phyloP scores from a whole-genome alignment of 2,797 vertebrate genomes.

The Monodelphis domestica region DNA sequence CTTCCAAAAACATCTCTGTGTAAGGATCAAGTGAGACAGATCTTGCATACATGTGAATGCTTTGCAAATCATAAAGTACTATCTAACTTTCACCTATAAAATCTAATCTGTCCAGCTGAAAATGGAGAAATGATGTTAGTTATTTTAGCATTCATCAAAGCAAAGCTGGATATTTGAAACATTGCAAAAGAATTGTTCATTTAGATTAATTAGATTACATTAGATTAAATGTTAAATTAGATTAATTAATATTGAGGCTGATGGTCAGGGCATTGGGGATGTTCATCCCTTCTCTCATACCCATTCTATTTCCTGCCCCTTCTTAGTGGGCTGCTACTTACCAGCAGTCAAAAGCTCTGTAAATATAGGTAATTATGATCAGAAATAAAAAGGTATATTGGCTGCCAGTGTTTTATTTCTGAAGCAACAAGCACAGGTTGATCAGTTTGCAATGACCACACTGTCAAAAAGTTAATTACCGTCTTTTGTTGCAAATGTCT shows the following conservation, averaged over 20 bases:
- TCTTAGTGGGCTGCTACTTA: constrained; percentile 5
- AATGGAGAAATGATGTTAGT: not conserved
- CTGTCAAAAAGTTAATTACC: constrained; percentile 83
- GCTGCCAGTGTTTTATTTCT: constrained; percentile 73
- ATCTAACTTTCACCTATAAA: not conserved
- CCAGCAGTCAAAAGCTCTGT: constrained; percentile 21
- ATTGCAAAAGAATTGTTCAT: not conserved
- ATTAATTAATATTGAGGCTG: not conserved
- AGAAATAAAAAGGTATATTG: constrained; percentile 75
- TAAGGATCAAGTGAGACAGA: not conserved
- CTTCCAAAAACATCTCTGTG: not conserved
- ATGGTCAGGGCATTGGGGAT: not conserved
- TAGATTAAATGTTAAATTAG: no score
- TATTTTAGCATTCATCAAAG: not conserved
- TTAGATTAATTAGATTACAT: no score
- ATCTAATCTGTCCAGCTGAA: not conserved
- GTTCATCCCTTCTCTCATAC: not conserved
- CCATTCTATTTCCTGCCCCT: not conserved
- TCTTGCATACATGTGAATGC: not conserved
- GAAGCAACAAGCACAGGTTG: constrained; percentile 78
- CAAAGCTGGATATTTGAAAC: not conserved
- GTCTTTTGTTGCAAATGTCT: constrained; percentile 76
- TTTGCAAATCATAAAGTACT: not conserved
- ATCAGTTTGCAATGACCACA: constrained; percentile 80
- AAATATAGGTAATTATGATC: constrained; percentile 59